Evolutionary conservation across 2,888 invertebrate species (phyloP).

Genomic region (Mythimna lalbum): DNA sequence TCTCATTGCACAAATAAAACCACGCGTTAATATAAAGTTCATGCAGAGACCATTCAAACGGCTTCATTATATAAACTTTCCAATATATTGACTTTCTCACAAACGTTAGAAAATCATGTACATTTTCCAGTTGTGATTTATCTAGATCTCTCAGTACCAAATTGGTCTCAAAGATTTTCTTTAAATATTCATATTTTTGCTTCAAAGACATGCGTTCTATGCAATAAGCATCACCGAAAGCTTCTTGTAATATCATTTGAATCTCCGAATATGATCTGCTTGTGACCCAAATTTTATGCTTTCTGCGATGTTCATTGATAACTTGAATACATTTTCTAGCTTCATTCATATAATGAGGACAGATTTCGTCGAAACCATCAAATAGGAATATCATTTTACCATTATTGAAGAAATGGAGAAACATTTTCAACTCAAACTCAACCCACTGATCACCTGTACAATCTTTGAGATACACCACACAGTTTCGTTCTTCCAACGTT

Average conservation of each 20-base stretch:
- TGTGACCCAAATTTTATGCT: constrained; percentile 50
- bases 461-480: constrained; percentile 16
- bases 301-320: background rate
- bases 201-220: constrained; percentile 33
- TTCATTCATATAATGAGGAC: no score
- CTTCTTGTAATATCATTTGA: constrained; percentile 24
- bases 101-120: background rate
- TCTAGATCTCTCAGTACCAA: constrained; percentile 26
- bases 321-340: background rate
- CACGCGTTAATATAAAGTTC: background rate
- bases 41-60: background rate
- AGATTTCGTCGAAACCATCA: no score
- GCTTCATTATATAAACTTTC: no score
- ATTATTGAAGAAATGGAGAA: no score
- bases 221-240: constrained; percentile 40
- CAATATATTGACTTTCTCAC: no score
- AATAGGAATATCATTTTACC: no score
- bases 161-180: constrained; percentile 9
- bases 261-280: constrained; percentile 53
- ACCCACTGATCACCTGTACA: constrained; percentile 9
- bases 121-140: constrained; percentile 32
- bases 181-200: no score
- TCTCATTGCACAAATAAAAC: background rate
- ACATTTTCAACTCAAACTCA: constrained; percentile 5
- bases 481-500: background rate